These are phyloP conservation scores for Trachelipus rathkii DNA, from an alignment of 1,140 invertebrate genomes.

Conservation along the genomic window DNA sequence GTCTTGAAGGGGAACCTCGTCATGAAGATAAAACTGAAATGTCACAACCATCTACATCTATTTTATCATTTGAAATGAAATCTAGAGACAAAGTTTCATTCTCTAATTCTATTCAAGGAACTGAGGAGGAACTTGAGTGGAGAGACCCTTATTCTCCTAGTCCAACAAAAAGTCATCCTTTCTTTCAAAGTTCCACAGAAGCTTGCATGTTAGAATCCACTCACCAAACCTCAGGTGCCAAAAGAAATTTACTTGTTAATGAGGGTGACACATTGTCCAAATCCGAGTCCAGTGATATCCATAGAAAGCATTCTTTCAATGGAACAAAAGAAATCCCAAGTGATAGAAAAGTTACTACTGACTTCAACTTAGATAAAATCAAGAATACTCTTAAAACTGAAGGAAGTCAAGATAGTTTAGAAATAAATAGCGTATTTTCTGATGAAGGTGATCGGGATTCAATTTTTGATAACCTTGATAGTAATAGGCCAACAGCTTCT, in stretches of 20 bases:
- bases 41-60: conserved; percentile 20
- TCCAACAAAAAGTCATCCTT: conserved; percentile 23
- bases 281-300: conserved; percentile 20
- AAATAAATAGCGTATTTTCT: conserved; percentile 39
- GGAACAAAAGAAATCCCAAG: conserved; percentile 17
- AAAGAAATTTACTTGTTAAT: conserved; percentile 36
- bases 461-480: conserved; percentile 4
- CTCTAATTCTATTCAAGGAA: conserved; percentile 17
- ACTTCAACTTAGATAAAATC: conserved; percentile 30
- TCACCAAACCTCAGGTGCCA: conserved; percentile 21
- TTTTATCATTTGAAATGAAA: conserved; percentile 17
- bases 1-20: conserved; percentile 39
- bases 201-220: conserved; percentile 27
- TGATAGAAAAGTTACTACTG: conserved; percentile 28
- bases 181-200: conserved; percentile 25
- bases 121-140: conserved; percentile 33
- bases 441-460: conserved; percentile 33
- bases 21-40: conserved; percentile 27
- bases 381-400: conserved; percentile 27
- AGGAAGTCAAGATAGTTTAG: conserved; percentile 42
- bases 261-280: conserved; percentile 23
- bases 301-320: conserved; percentile 17
- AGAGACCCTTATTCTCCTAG: conserved; percentile 35
- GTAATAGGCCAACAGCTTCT: conserved; percentile 33
- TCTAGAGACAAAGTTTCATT: conserved; percentile 13